phyloP scores from a whole-genome alignment of 2,797 vertebrate species.

The Aselliscus stoliczkanus region DNA sequence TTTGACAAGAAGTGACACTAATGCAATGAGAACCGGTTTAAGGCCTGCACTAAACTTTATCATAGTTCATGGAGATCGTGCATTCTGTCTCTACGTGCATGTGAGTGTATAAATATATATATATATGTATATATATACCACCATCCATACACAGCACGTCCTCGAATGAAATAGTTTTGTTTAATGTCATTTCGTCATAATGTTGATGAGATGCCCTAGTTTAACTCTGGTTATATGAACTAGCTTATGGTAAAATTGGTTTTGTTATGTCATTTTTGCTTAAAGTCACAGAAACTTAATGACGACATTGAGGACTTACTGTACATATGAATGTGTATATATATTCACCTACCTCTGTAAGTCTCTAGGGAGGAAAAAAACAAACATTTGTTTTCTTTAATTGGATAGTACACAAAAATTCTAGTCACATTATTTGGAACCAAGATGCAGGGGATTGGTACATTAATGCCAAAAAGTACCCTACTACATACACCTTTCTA shows the following conservation, averaged over 20 bases:
- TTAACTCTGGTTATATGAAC: not conserved
- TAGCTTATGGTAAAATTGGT: not conserved
- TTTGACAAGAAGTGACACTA: slow-evolving; percentile 50
- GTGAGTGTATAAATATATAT: not conserved
- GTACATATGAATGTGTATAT: not conserved
- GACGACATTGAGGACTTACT: not conserved
- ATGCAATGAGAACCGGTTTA: slow-evolving; percentile 22
- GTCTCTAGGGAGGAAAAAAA: not conserved
- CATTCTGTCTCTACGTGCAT: not conserved
- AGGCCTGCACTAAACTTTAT: not conserved
- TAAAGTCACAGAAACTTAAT: not conserved
- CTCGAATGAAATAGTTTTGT: not conserved
- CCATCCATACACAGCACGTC: not conserved
- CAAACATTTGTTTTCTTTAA: slow-evolving; percentile 25
- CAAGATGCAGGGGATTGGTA: slow-evolving; percentile 49
- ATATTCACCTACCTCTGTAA: not conserved
- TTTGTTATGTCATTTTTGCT: not conserved
- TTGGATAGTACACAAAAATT: slow-evolving; percentile 55
- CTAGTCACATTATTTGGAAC: slow-evolving; percentile 68
- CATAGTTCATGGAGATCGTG: not conserved
- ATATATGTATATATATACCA: not conserved
- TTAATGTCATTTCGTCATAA: not conserved
- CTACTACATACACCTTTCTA: not conserved
- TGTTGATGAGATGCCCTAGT: not conserved
- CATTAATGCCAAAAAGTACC: slow-evolving; percentile 52